Evolutionary conservation across 2,113 vertebrate genomes (phyloP).

Genomic region (Pantherophis guttatus): DNA sequence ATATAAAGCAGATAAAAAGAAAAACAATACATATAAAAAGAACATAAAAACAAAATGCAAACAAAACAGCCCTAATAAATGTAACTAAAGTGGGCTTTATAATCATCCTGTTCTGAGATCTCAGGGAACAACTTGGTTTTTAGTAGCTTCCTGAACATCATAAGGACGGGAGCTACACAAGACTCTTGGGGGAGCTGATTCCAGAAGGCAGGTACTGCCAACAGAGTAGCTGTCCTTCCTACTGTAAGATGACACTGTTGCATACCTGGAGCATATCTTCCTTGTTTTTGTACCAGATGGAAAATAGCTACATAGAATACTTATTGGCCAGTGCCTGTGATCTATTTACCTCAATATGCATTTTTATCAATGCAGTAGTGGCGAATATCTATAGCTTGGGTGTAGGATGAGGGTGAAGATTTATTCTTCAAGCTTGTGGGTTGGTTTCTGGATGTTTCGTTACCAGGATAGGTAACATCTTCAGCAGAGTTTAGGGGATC

Average conservation of each 20-base stretch:
- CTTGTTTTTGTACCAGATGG: neutral
- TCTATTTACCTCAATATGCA: neutral
- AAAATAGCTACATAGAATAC: neutral
- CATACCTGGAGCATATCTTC: neutral
- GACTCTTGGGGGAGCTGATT: neutral
- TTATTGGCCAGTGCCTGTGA: neutral
- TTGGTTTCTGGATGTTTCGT: too few species aligned
- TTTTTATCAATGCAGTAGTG: neutral
- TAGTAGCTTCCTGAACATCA: neutral
- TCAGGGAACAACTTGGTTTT: neutral
- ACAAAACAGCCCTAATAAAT: neutral
- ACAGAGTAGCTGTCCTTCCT: neutral
- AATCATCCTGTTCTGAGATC: neutral
- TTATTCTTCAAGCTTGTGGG: too few species aligned
- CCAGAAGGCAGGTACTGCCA: neutral
- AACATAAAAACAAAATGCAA: neutral
- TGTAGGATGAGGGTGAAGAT: too few species aligned
- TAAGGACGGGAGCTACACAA: neutral
- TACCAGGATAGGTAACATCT: too few species aligned
- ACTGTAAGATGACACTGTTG: neutral
- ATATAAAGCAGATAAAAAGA: neutral
- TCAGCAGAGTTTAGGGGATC: too few species aligned
- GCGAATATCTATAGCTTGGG: too few species aligned
- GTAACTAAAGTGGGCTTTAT: neutral
- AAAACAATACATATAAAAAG: neutral